Evolutionary conservation across 2,888 invertebrate species (phyloP), one percentile per base, ranked within the genome.

Genomic region (Crepidodera aurea): DNA sequence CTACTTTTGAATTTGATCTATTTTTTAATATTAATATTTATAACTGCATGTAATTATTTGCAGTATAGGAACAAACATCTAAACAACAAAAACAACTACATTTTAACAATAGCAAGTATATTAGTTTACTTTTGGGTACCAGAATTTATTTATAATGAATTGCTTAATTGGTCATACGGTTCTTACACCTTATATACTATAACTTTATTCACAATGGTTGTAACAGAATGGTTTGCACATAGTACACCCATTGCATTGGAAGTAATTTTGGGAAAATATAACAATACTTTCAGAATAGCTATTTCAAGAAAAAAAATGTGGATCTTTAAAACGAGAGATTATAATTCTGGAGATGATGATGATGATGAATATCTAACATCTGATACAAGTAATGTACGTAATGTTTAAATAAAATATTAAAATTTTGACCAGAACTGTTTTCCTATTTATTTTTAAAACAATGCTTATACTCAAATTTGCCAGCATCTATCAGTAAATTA

Each of bases 121-220:
- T 39, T 58, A 10, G 10, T 58, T 16, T n/a, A 12, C 8, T 40
- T 13, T 12, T 58, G 58, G 50, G 0, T 58, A 29, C 58, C 58
- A 6, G n/a, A 29, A 1, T 40, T 13, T 40, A 27, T 58, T 19
- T 51, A 57, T 10, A 1, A 50, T 18, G 32, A 32, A 7, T 32
- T 32, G 8, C 7, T 32, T 4, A 2, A 2, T 32, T 32, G 32
- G 32, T 2, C 32, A 7, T 32, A 32, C n/a, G 32, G 32, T 32
- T n/a, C 7, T 32, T 32, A 32, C 8, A 32, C 32, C 8, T 7
- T 46, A 0, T 12, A 19, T 13, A 12, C 27, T 8, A 37, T 48
- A 8, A 4, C 32, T 3, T 3, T 12, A 2, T 40, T 10, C 12
- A 58, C 42, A 3, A 3, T 40, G 1, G 16, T 51, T 8, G 22